Conservation (phyloP, 2,113 vertebrate genomes). For the Sinocyclocheilus grahami region DNA sequence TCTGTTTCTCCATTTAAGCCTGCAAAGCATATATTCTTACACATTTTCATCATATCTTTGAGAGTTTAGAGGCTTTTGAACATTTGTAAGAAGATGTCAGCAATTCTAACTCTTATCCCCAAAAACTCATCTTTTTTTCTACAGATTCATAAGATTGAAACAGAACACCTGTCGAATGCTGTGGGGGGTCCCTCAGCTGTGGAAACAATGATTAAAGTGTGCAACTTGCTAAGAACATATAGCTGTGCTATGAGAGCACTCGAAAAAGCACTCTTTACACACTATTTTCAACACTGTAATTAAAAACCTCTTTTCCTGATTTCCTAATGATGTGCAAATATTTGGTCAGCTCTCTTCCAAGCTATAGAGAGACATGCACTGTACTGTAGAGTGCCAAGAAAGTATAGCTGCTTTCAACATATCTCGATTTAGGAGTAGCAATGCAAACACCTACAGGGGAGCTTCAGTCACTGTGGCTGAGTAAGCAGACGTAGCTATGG, state of each 20-base stretch:
- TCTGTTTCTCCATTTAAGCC: conserved; percentile 1
- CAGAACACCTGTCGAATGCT: not conserved
- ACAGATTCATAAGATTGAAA: not conserved
- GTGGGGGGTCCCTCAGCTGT: conserved; percentile 31
- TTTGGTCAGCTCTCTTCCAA: conserved; percentile 3
- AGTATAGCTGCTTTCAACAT: conserved; percentile 3
- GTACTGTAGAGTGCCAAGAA: not conserved
- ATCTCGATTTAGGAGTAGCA: not conserved
- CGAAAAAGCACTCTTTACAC: not conserved
- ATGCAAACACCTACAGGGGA: not conserved
- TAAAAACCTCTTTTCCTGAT: conserved; percentile 42
- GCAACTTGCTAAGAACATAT: conserved; percentile 1
- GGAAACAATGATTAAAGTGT: conserved; percentile 38
- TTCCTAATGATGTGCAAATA: conserved; percentile 39
- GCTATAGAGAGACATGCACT: not conserved
- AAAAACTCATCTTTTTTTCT: not conserved
- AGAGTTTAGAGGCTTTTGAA: not conserved
- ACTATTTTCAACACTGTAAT: conserved; percentile 30
- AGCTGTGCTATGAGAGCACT: not conserved
- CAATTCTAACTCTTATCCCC: not conserved
- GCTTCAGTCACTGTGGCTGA: not conserved
- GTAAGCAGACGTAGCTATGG: not conserved
- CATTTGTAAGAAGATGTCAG: not conserved
- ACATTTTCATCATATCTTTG: not conserved
- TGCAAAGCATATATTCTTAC: conserved; percentile 3